Evolutionary conservation across 2,113 vertebrate genomes (phyloP), one percentile per base, ranked within the genome.

Genomic region (Perca schrenkii): DNA sequence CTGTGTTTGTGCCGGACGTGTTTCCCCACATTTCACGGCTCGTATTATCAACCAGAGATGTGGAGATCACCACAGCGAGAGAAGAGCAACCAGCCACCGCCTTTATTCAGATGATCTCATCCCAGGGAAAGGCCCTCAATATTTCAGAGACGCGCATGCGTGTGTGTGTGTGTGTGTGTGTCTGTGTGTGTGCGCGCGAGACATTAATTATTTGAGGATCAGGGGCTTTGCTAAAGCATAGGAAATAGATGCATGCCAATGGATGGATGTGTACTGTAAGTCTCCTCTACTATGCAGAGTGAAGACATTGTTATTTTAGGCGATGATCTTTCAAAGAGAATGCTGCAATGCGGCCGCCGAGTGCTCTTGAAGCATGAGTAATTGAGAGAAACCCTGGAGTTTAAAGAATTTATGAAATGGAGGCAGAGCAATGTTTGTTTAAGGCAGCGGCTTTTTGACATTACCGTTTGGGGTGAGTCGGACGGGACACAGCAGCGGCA

Each of bases 341-440:
- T 86, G 83, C 90, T 94, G 93, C 94, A 94, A n/a, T 93, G 92
- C 91, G 78, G 87, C 88, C 82, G 53, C 65, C 80, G 0, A 82
- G 87, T 72, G 86, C 88, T 89, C 85, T 74, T 34, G 49, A 25
- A 25, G 49, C 74, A 88, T 95, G 47, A 93, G 94, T 95, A 85
- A 94, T 95, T 90, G 64, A 95, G 70, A 61, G 74, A 71, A 86
- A 84, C 80, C 65, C 66, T n/a, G 47, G 86, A 80, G 86, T 88
- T 87, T 94, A 88, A 94, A 94, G 86, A 92, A 94, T 94, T 94
- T 60, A 94, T 93, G 90, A 94, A 87, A 88, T 86, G 77, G 86
- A 90, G 86, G 89, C 70, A 86, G 86, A 79, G 86, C 73, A 17
- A 58, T 93, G 91, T 94, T 94, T 93, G 91, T 94, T 94, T 93